Percentiles rank a stretch among this genome's conserved stretches.
phyloP scores from a whole-genome alignment of 2,113 vertebrate species.

The Halichoerus grypus region DNA sequence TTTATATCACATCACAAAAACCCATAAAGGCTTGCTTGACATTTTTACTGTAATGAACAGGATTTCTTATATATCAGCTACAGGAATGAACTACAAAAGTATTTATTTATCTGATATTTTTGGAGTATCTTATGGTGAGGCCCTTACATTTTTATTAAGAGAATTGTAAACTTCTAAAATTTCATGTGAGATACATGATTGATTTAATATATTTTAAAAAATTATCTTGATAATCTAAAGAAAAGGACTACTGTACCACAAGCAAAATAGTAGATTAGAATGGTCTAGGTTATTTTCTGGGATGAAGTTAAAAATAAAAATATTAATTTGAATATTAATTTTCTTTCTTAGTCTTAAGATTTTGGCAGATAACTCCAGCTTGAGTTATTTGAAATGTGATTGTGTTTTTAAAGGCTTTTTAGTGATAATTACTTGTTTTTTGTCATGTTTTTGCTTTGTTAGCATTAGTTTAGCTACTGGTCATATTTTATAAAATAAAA shows the following conservation, averaged over 20 bases:
- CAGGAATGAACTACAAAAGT: not conserved
- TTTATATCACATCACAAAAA: not conserved
- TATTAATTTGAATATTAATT: constrained; percentile 30
- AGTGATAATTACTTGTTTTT: not conserved
- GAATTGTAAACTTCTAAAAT: not conserved
- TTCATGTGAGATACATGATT: not conserved
- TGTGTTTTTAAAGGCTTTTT: not conserved
- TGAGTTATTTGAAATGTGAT: not conserved
- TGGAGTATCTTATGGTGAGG: not conserved
- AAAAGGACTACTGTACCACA: not conserved
- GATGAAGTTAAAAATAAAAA: constrained; percentile 39
- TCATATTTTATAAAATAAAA: constrained; percentile 36
- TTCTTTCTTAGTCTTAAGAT: not conserved
- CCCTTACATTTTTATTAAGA: constrained; percentile 19
- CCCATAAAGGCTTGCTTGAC: not conserved
- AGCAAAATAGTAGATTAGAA: not conserved
- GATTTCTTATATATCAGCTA: not conserved
- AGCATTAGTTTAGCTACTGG: not conserved
- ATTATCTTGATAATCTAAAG: constrained; percentile 6
- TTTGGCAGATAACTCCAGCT: not conserved
- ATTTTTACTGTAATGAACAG: not conserved
- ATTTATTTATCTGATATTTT: not conserved
- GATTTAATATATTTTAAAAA: constrained; percentile 30
- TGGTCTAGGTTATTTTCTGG: constrained; percentile 1
- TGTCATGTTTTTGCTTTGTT: not conserved